A percentile compares a stretch with the other conserved stretches of the same genome.
These are phyloP conservation scores for Aromia moschata DNA, from an alignment of 2,888 invertebrate genomes.

Conservation along the genomic window DNA sequence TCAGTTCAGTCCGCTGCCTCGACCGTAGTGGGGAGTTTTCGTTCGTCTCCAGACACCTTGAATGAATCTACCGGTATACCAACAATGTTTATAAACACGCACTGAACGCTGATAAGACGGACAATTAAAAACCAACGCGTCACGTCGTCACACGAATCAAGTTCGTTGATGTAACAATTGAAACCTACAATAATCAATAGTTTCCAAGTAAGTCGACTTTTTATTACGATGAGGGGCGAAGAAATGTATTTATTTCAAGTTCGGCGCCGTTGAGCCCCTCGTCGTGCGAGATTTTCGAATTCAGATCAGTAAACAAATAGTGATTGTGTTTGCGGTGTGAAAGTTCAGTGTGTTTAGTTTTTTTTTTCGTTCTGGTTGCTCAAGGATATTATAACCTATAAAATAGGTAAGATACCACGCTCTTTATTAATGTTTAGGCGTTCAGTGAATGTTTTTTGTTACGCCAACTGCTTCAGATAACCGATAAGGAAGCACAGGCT, in stretches of 20 bases:
- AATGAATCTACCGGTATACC: slow-evolving; percentile 30
- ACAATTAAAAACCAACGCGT: not conserved
- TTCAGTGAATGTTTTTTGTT: too few relatives aligned
- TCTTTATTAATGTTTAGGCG: too few relatives aligned
- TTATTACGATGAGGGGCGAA: too few relatives aligned
- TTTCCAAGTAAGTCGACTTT: too few relatives aligned
- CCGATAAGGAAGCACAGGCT: not conserved
- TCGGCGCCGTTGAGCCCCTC: not conserved
- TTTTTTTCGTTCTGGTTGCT: slow-evolving; percentile 11
- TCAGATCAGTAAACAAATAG: too few relatives aligned
- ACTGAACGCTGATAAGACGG: not conserved
- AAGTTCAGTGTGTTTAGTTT: slow-evolving; percentile 15
- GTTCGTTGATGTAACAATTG: too few relatives aligned
- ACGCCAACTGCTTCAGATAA: not conserved
- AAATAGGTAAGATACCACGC: not conserved
- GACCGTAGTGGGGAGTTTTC: slow-evolving; percentile 1
- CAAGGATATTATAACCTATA: slow-evolving; percentile 22
- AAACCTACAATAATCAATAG: too few relatives aligned
- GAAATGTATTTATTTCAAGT: slow-evolving; percentile 14
- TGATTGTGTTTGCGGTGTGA: slow-evolving; percentile 12
- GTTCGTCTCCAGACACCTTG: slow-evolving; percentile 15
- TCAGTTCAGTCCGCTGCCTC: slow-evolving; percentile 28
- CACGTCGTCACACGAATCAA: too few relatives aligned
- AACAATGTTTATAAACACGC: slow-evolving; percentile 32
- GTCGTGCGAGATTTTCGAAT: too few relatives aligned